These are phyloP conservation scores for Caenorhabditis doughertyi DNA, from an alignment of 2,888 invertebrate species.

Conservation along the genomic window DNA sequence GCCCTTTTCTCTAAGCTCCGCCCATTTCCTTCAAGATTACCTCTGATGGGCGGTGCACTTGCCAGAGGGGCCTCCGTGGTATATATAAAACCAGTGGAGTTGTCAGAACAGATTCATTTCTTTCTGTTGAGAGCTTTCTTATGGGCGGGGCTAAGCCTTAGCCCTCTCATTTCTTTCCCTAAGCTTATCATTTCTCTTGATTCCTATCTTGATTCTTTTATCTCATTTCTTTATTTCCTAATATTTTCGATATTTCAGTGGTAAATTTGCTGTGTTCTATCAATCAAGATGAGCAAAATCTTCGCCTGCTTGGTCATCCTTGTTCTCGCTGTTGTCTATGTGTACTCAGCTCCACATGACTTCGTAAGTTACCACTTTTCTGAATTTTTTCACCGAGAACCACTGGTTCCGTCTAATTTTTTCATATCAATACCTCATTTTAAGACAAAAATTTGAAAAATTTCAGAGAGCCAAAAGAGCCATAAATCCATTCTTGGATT, in stretches of 20 bases:
- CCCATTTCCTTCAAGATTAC: slow-evolving; percentile 27
- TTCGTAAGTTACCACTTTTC: slow-evolving; percentile 27
- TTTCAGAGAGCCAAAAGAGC: slow-evolving; percentile 72
- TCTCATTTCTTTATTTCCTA: background rate
- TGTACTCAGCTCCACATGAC: slow-evolving; percentile 42
- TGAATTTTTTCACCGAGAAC: background rate
- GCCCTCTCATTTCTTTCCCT: background rate
- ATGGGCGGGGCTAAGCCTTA: slow-evolving; percentile 10
- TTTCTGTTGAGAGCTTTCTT: background rate
- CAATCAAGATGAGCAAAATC: slow-evolving; percentile 56
- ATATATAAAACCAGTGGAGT: slow-evolving; percentile 51
- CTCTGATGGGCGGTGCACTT: slow-evolving; percentile 44
- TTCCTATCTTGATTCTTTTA: background rate
- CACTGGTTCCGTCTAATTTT: too few species aligned
- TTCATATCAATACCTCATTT: background rate
- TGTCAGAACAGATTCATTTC: slow-evolving; percentile 32
- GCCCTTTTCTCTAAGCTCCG: background rate
- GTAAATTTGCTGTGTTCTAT: slow-evolving; percentile 17
- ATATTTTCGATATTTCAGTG: slow-evolving; percentile 30
- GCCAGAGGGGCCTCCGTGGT: slow-evolving; percentile 15
- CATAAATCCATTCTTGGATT: slow-evolving; percentile 81
- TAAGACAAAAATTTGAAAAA: too few species aligned
- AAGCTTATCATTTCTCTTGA: background rate
- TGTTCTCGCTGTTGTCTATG: slow-evolving; percentile 35
- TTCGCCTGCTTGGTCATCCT: slow-evolving; percentile 66